phyloP scores from a whole-genome alignment of 2,113 vertebrate genomes.

The Colossoma macropomum region DNA sequence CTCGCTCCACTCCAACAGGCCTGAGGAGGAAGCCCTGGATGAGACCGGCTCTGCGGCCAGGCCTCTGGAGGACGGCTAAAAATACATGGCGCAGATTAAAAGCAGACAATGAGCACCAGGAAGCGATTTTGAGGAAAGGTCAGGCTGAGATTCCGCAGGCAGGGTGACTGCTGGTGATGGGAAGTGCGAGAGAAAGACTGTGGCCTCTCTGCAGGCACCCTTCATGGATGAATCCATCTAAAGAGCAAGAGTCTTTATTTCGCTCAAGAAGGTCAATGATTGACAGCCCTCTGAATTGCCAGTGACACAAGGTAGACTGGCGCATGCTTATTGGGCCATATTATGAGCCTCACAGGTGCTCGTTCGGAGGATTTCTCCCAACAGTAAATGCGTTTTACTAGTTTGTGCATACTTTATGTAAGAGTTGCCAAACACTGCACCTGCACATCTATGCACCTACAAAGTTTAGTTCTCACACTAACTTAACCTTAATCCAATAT shows the following conservation, averaged over 20 bases:
- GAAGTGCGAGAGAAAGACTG: background rate
- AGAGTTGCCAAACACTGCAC: no score
- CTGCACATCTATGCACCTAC: no score
- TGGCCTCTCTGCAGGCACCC: background rate
- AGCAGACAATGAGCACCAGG: conserved; percentile 61
- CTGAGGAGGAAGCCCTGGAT: conserved; percentile 19
- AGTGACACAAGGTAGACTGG: background rate
- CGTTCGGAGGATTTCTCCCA: background rate
- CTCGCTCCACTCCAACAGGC: background rate
- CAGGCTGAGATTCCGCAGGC: conserved; percentile 48
- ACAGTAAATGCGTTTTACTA: no score
- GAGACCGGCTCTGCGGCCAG: conserved; percentile 11
- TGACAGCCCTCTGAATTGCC: conserved; percentile 8
- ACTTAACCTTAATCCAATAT: no score
- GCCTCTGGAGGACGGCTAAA: conserved; percentile 52
- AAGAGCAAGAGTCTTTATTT: conserved; percentile 17
- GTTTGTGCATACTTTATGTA: no score
- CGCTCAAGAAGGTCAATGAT: background rate
- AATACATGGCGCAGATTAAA: conserved; percentile 59
- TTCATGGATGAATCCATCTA: background rate
- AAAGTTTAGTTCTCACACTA: no score
- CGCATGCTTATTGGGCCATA: background rate
- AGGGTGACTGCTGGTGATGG: background rate
- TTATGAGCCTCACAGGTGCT: conserved; percentile 9
- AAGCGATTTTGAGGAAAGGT: conserved; percentile 61